Evolutionary conservation across 2,797 vertebrate genomes (phyloP).

Genomic region (Simalia tracyae): DNA sequence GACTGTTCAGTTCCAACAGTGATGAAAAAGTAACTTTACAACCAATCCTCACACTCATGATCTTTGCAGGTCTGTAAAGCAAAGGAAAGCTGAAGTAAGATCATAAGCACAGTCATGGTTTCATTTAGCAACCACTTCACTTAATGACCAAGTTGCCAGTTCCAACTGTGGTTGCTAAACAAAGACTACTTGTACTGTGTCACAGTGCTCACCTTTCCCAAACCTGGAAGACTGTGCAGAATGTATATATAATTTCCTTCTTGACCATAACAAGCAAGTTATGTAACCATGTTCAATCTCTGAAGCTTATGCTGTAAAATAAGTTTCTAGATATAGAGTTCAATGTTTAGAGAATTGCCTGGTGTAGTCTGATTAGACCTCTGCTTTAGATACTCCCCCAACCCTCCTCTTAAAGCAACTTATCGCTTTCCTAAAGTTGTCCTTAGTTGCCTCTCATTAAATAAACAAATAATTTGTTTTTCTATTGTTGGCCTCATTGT

Average conservation of each 20-base stretch:
- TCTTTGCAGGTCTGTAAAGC: too few species aligned
- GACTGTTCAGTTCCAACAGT: too few species aligned
- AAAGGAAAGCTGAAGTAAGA: too few species aligned
- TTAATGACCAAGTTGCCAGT: background rate
- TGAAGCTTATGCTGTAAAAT: background rate
- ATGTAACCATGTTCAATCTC: background rate
- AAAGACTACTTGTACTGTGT: background rate
- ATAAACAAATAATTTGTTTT: too few species aligned
- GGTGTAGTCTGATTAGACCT: background rate
- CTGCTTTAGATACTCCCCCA: background rate
- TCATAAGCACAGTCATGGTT: too few species aligned
- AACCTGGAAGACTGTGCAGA: background rate
- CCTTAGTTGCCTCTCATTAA: too few species aligned
- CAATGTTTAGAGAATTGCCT: background rate
- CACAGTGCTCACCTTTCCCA: background rate
- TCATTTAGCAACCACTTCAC: too few species aligned
- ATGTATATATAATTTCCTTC: background rate
- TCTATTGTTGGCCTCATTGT: background rate
- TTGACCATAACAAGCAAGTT: background rate
- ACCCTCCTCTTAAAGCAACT: too few species aligned
- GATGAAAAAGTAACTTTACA: too few species aligned
- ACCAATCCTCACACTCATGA: too few species aligned
- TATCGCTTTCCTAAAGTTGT: too few species aligned
- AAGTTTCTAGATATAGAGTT: background rate
- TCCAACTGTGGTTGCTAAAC: background rate